phyloP scores from a whole-genome alignment of 2,888 invertebrate species.

The Blomia tropicalis region DNA sequence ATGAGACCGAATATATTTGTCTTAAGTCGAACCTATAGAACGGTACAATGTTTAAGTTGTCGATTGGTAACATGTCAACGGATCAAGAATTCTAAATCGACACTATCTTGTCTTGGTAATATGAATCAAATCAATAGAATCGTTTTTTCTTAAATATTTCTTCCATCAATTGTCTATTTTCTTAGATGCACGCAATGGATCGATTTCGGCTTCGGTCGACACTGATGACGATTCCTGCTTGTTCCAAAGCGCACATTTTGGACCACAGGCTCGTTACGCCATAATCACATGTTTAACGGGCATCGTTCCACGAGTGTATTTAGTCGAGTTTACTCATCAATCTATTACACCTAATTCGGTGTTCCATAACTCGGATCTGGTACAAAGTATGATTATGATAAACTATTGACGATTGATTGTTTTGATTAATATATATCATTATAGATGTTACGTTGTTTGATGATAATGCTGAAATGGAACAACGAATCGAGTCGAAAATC shows the following conservation, averaged over 20 bases:
- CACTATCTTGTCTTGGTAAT: not conserved
- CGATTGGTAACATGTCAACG: not conserved
- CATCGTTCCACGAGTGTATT: constrained; percentile 48
- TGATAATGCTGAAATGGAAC: constrained; percentile 1
- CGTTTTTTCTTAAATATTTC: not conserved
- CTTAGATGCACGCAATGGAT: not conserved
- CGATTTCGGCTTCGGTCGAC: not conserved
- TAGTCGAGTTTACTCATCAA: not conserved
- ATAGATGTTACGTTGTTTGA: constrained; percentile 4
- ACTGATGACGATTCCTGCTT: not conserved
- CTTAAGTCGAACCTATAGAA: not conserved
- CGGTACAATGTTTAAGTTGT: constrained; percentile 19
- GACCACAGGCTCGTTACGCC: constrained; percentile 51
- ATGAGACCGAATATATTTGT: constrained; percentile 7
- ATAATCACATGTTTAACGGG: constrained; percentile 81
- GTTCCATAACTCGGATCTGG: not conserved
- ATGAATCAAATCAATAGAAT: no score
- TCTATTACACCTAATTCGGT: not conserved
- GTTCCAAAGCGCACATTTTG: constrained; percentile 16
- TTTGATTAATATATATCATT: not conserved
- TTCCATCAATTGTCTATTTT: not conserved
- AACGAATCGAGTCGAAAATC: not conserved
- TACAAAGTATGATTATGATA: not conserved
- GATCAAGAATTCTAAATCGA: not conserved
- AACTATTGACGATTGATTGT: not conserved